Evolutionary conservation across 2,888 invertebrate species (phyloP).

Genomic region (Campaea margaritaria): DNA sequence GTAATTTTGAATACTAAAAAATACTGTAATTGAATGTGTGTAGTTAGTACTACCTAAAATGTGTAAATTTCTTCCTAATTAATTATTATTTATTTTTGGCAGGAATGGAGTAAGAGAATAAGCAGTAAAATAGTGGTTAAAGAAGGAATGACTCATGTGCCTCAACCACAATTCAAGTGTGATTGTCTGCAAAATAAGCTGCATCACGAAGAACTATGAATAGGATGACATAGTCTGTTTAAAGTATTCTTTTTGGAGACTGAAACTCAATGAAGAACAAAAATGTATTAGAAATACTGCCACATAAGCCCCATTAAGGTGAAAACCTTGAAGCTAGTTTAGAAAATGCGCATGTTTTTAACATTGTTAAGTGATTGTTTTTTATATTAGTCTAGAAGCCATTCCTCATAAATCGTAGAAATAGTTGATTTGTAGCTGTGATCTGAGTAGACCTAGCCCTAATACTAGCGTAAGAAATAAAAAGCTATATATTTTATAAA

Average conservation of each 20-base stretch:
- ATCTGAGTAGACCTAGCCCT: constrained; percentile 24
- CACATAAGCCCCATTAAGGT: background rate
- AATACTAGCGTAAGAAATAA: constrained; percentile 6
- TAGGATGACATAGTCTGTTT: background rate
- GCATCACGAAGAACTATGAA: constrained; percentile 68
- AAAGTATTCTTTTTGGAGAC: constrained; percentile 8
- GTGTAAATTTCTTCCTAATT: background rate
- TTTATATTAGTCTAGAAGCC: background rate
- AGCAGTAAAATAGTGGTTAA: constrained; percentile 68
- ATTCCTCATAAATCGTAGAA: constrained; percentile 17
- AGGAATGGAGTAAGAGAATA: constrained; percentile 91
- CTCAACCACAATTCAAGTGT: constrained; percentile 64
- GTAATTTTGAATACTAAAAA: constrained; percentile 51
- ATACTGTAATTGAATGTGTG: no score
- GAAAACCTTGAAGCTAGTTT: no score
- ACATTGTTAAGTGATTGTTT: no score
- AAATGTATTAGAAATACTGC: constrained; percentile 24
- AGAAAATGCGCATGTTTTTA: no score
- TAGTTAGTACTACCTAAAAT: no score
- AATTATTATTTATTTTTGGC: constrained; percentile 41
- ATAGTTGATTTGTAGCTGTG: constrained; percentile 19
- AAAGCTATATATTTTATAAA: constrained; percentile 13
- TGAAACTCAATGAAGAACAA: constrained; percentile 13
- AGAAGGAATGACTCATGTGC: constrained; percentile 71
- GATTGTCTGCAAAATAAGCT: constrained; percentile 49